Base-by-base conservation (phyloP, 2,888 invertebrate genomes). In the Habroteleia sp. region DNA sequence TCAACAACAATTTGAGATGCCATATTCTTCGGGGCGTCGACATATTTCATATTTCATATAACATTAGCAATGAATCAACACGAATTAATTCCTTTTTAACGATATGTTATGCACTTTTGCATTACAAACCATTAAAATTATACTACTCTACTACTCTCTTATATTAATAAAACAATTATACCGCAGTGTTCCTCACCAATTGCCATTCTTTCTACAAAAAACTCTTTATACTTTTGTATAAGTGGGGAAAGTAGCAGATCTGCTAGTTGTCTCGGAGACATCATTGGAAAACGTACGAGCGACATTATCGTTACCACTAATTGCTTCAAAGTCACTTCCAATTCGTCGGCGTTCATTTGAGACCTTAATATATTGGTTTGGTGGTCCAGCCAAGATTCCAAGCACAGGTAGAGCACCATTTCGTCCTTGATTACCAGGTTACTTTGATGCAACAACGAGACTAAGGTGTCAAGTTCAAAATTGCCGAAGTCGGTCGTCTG, bases 391-490 rank as follows among this genome's bases (percentile, higher is more conserved):
- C 97, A 98, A 7, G 92, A 91, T 66, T 93, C 93, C 33, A 95
- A 91, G 83, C 85, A 93, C 91, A 90, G 89, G 87, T 95, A 97
- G 4, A 97, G 90, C 39, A 93, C 92, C 91, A 95, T 94, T 91
- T 98, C 98, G 88, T 97, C 96, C 83, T 94, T 93, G 66, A 98
- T 92, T 31, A 97, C 96, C 6, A 98, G 90, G 88, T 96, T 96
- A 83, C 95, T 95, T 86, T 96, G 95, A 86, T 94, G 93, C 79
- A 97, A 89, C 79, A 98, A 89, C 50, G 92, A 90, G 35, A 94
- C 91, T 73, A 97, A 90, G 27, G 94, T 92, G 77, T 96, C 95
- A 0, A 93, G 91, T 84, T 96, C 96, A 85, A 97, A 92, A 84
- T 94, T 94, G 0, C 92, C 92, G 86, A 97, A 96, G 85, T 96